Conservation (phyloP, 2,888 invertebrate species). For the Plusia festucae region DNA sequence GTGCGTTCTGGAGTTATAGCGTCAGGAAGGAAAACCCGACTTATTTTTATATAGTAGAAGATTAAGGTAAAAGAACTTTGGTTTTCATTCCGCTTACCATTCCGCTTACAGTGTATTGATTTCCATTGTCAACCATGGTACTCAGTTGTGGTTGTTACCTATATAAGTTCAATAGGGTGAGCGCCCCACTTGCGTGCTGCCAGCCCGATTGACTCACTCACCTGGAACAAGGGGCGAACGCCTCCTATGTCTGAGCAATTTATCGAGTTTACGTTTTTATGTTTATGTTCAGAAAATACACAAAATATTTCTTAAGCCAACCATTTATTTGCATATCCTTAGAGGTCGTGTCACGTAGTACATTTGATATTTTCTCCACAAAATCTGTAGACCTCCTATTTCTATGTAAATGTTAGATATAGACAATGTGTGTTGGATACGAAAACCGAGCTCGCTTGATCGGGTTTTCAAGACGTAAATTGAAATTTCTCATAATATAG, state of each 20-base stretch:
- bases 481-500: neutral
- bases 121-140: slow-evolving; percentile 47
- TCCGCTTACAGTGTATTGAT: slow-evolving; percentile 44
- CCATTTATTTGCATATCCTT: slow-evolving; percentile 45
- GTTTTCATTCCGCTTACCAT: neutral
- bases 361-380: slow-evolving; percentile 55
- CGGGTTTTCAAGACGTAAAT: neutral
- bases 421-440: neutral
- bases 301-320: slow-evolving; percentile 48
- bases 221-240: slow-evolving; percentile 77
- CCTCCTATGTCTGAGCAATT: slow-evolving; percentile 65
- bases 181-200: slow-evolving; percentile 66
- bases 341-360: slow-evolving; percentile 53
- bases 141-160: slow-evolving; percentile 36
- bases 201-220: slow-evolving; percentile 73
- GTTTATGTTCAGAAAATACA: slow-evolving; percentile 49
- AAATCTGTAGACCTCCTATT: slow-evolving; percentile 45
- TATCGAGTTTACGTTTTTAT: slow-evolving; percentile 67
- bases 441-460: neutral
- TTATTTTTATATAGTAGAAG: no score
- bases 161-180: slow-evolving; percentile 62
- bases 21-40: no score
- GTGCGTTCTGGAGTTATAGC: no score
- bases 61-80: neutral
- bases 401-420: slow-evolving; percentile 53